A percentile compares a stretch with the other conserved stretches of the same genome.
phyloP scores from a whole-genome alignment of 2,888 invertebrate genomes.

The Thymelicus sylvestris region DNA sequence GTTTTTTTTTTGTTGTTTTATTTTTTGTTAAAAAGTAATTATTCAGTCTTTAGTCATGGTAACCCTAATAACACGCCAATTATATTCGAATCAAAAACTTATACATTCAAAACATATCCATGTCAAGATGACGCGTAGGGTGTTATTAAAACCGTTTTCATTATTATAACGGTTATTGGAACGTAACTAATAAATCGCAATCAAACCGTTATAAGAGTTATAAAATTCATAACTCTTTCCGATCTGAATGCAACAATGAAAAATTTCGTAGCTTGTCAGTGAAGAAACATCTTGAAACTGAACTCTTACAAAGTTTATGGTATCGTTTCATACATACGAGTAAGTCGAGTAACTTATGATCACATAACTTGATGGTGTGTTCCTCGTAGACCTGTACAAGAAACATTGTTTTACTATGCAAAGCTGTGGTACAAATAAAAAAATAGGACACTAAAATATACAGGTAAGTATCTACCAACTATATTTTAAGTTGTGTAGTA shows the following conservation, averaged over 20 bases:
- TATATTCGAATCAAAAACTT: slow-evolving; percentile 35
- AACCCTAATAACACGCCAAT: slow-evolving; percentile 18
- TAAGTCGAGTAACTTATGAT: too few species aligned
- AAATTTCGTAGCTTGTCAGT: slow-evolving; percentile 13
- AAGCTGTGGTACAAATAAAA: too few species aligned
- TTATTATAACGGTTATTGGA: slow-evolving; percentile 33
- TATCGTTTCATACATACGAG: not conserved
- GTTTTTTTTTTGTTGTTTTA: too few species aligned
- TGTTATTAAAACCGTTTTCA: slow-evolving; percentile 30
- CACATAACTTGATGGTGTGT: too few species aligned
- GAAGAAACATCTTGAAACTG: slow-evolving; percentile 3
- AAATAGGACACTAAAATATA: too few species aligned
- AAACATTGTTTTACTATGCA: too few species aligned
- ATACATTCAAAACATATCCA: slow-evolving; percentile 11
- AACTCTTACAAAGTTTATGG: not conserved
- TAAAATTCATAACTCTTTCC: slow-evolving; percentile 33
- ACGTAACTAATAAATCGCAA: slow-evolving; percentile 36
- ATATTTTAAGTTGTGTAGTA: too few species aligned
- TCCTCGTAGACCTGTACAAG: too few species aligned
- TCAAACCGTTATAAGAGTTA: slow-evolving; percentile 12
- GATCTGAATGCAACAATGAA: slow-evolving; percentile 23
- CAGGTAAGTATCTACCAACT: too few species aligned
- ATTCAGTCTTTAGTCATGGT: not conserved
- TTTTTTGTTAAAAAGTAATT: too few species aligned
- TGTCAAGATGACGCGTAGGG: slow-evolving; percentile 22